Evolutionary conservation across 37 sponge, comb jelly and placozoan genomes (phyloP), one percentile per base, ranked within the genome.

Genomic region (Amphimedon queenslandica): DNA sequence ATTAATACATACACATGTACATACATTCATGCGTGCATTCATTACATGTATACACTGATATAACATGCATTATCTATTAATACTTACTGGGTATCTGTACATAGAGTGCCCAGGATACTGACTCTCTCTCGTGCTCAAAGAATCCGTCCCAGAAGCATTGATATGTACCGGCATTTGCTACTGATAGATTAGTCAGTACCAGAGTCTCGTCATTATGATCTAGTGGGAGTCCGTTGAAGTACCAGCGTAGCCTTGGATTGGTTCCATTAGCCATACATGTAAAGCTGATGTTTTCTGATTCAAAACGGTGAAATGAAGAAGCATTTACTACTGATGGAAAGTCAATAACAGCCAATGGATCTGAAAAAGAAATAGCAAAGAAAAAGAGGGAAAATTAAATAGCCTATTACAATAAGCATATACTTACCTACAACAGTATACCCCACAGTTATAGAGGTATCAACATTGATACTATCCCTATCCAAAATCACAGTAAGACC

Each of bases 81-180:
- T 37, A 55, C 75, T 73, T 38, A 87, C 87, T n/a, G 55, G 81
- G 60, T 0, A 31, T 64, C 42, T 81, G 57, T 20, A 87, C 81
- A 57, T 69, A 40, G 24, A 87, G 66, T 34, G 58, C 33, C 81
- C 81, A 79, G 13, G 70, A 37, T 20, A 38, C 51, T 2, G 4
- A n/a, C 55, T 18, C 70, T 21, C 40, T 32, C 3, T 37, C 72
- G 51, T 57, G 32, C 23, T 8, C 57, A 64, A 80, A 80, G 53
- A 28, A 55, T 5, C 28, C 81, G 13, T 47, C 53, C 53, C 53
- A 47, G 55, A 80, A 64, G 42, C 87, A 87, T 76, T 87, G 87
- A 71, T 80, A 87, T 64, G 80, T 71, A 23, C 87, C 87, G 41
- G 58, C 67, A 67, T 87, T 33, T 3, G 20, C 36, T 39, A 42